Base-by-base conservation (phyloP, 2,888 invertebrate genomes). In the Mamestra brassicae region DNA sequence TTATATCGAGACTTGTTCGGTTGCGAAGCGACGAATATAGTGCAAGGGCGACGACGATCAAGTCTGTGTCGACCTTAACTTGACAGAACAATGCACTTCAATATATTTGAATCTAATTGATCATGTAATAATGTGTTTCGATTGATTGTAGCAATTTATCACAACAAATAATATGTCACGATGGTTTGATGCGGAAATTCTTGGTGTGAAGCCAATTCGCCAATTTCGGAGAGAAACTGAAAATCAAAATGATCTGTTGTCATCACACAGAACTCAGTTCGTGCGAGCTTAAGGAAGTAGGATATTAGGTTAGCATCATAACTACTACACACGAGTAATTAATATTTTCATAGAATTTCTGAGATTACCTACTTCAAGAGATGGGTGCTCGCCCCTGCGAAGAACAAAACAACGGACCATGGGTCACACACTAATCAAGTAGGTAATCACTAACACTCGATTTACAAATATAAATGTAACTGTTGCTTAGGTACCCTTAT, bases 41-140 rank as follows among this genome's bases (percentile, higher is more conserved):
- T 90, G 90, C 93, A 93, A 93, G 93, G 93, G 85, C 92, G 80
- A 72, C 80, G 60, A 68, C 76, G 72, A 80, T 17, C 55, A 63
- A 76, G 77, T 74, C 64, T 75, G 54, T 68, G 55, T 74, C 84
- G 85, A 79, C 87, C 86, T 89, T 82, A 81, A 73, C 74, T 79
- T 87, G 89, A 87, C 88, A 89, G 85, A 79, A 90, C 87, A 89
- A 90, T 89, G 81, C 80, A 70, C 60, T 60, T 73, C 75, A 77
- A 83, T 63, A 79, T 77, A 79, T 50, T 67, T 60, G 72, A 71
- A 77, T 73, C 62, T 81, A 80, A 87, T 83, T 82, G 82, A 84
- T 85, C 75, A 70, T 79, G 83, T 80, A 80, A 85, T 71, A 75
- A 58, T 79, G 54, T 75, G 72, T 78, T 84, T 70, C 64, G 62